Percentiles rank a stretch among this genome's conserved stretches.
Conservation (phyloP, 1,140 invertebrate species). For the Physella acuta region DNA sequence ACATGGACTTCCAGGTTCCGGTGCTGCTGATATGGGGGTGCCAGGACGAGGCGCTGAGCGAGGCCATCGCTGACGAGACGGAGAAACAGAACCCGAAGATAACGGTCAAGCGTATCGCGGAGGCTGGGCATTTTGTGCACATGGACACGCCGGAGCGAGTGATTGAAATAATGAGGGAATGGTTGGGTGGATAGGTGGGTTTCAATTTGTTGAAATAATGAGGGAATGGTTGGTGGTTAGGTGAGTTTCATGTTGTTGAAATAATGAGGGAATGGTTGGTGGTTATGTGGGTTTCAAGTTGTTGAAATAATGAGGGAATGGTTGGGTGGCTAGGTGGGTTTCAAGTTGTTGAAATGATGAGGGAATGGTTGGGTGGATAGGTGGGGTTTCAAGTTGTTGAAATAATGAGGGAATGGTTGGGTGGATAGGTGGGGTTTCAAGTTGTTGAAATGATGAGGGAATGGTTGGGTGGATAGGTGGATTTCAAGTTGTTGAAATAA, state of each 20-base stretch:
- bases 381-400: no score
- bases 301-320: constrained; percentile 71
- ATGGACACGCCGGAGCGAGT: constrained; percentile 72
- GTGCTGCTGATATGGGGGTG: constrained; percentile 15
- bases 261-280: no score
- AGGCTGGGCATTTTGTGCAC: constrained; percentile 74
- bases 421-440: no score
- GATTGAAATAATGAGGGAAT: constrained; percentile 71
- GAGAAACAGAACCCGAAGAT: constrained; percentile 57
- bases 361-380: no score
- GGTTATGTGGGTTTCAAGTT: no score
- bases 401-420: no score
- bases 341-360: no score
- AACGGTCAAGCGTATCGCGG: constrained; percentile 70
- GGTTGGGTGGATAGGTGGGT: constrained; percentile 6
- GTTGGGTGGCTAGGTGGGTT: no score
- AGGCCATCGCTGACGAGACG: background rate
- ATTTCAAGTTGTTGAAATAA: no score
- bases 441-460: constrained; percentile 72
- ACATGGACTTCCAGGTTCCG: constrained; percentile 6
- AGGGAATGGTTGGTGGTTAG: no score
- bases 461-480: constrained; percentile 57
- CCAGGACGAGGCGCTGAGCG: background rate
- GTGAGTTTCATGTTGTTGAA: no score
- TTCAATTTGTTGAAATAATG: no score